Evolutionary conservation across 2,797 vertebrate species (phyloP), one percentile per base, ranked within the genome.

Genomic region (Oophaga sylvatica): DNA sequence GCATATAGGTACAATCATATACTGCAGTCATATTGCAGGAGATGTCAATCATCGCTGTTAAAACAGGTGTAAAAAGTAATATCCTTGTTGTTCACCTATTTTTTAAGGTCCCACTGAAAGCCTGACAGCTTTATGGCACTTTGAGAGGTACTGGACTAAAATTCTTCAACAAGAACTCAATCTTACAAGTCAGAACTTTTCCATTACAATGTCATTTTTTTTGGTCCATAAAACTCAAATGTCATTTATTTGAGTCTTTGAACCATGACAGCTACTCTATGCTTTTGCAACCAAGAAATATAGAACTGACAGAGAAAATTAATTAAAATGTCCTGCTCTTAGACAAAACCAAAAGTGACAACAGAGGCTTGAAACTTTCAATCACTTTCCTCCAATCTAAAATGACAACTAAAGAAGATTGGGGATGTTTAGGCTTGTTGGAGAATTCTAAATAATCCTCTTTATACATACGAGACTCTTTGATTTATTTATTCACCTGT

Each of bases 221-320:
- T 83, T 83, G 80, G 73, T 80, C 75, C 80, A 89, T 86, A 89
- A 87, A 89, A 63, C 71, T 86, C 73, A 77, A 86, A 79, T 89
- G 88, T 63, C 73, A 83, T 89, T 89, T 89, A 83, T 86, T 73
- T 65, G 84, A 75, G 73, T 89, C 80, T 89, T 73, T 89, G 84
- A 83, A 83, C 88, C 80, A 83, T 87, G 84, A 87, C 88, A 89
- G 80, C 35, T 87, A 87, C 80, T 86, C 71, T 83, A 71, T 86
- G 84, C 88, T 78, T 68, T 79, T 79, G 88, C 35, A 89, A 86
- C 80, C 56, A 86, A 70, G 53, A 89, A 89, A 83, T 87, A 80
- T 62, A 89, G 63, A 87, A 59, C 73, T 87, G 84, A 89, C 84
- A 89, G 19, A 48, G 65, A 87, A 68, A 89, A 87, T 89, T 68